phyloP scores from a whole-genome alignment of 1,140 invertebrate genomes.

The Meloidogyne exigua region DNA sequence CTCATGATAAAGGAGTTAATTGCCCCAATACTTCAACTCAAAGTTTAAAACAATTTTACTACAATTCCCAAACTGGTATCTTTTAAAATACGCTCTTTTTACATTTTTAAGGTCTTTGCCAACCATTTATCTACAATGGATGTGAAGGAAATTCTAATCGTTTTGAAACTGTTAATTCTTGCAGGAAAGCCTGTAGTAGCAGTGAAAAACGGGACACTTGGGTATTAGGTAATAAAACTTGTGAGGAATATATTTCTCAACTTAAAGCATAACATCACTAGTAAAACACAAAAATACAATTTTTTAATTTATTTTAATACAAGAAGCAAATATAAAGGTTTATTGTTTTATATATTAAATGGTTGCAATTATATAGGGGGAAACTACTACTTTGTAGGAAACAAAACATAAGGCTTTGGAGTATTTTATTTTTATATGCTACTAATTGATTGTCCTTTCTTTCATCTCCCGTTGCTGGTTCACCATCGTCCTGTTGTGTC shows the following conservation, averaged over 20 bases:
- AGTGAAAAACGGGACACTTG: neutral
- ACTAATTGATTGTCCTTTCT: neutral
- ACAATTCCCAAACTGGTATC: neutral
- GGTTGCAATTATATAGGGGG: too few species aligned
- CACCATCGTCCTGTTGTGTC: neutral
- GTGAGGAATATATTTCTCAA: too few species aligned
- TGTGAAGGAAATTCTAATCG: slow-evolving; percentile 36
- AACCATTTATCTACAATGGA: slow-evolving; percentile 23
- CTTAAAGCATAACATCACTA: too few species aligned
- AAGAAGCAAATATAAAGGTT: too few species aligned
- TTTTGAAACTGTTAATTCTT: slow-evolving; percentile 27
- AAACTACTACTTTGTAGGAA: too few species aligned
- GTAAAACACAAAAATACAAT: too few species aligned
- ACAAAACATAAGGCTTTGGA: too few species aligned
- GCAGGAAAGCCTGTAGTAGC: slow-evolving; percentile 31
- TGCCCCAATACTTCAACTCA: neutral
- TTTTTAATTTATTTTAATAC: too few species aligned
- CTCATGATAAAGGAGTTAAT: neutral
- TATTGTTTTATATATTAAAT: too few species aligned
- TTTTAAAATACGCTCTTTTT: neutral
- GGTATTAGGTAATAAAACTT: slow-evolving; percentile 8
- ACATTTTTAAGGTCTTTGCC: slow-evolving; percentile 16
- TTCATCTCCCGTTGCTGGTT: neutral
- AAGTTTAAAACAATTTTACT: slow-evolving; percentile 7
- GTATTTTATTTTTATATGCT: too few species aligned